Conservation (phyloP, 2,113 vertebrate species). For the Calyptomena viridis region DNA sequence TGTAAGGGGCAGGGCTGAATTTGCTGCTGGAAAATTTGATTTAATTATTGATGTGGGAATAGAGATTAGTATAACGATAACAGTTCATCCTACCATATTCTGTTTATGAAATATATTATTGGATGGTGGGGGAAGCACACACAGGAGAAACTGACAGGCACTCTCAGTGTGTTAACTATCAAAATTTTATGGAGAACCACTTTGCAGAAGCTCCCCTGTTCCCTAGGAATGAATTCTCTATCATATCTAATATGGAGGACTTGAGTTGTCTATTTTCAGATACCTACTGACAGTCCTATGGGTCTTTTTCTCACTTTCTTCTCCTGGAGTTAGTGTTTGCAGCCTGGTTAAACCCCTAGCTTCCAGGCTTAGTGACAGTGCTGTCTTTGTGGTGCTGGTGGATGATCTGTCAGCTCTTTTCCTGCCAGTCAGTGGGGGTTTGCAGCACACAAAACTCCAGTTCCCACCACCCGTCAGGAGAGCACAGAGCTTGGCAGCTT, state of each 20-base stretch:
- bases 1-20: neutral
- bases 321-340: neutral
- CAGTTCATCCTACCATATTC: neutral
- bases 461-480: fast-evolving
- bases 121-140: neutral
- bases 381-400: neutral
- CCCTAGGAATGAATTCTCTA: neutral
- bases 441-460: neutral
- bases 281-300: neutral
- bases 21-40: neutral
- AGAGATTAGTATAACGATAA: neutral
- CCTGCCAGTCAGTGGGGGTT: neutral
- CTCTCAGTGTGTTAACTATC: neutral
- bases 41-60: neutral
- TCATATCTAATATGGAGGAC: neutral
- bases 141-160: neutral
- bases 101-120: neutral
- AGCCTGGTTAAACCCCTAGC: neutral
- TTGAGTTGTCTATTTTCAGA: neutral
- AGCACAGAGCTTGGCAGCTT: neutral
- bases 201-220: neutral
- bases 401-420: neutral
- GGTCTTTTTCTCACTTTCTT: neutral
- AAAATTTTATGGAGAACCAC: neutral
- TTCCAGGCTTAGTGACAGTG: neutral